Evolutionary conservation across 2,888 invertebrate genomes (phyloP), one percentile per base, ranked within the genome.

Genomic region (Drosophila histrio): DNA sequence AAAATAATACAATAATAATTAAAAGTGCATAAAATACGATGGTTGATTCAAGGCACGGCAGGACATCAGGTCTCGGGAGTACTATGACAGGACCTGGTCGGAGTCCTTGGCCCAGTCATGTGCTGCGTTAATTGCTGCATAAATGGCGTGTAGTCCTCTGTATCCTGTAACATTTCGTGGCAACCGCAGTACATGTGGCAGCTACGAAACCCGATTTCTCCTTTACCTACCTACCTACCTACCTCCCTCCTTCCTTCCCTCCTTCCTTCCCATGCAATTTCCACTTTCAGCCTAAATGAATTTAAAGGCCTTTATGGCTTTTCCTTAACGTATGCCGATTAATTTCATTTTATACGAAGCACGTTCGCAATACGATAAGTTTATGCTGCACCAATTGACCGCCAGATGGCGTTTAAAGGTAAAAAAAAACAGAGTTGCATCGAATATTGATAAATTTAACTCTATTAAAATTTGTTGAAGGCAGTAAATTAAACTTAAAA

Each of bases 1-100:
- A 87, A 87, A 84, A 78, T 83, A 83, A 85, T 81, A 78, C 73
- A 87, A 84, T 87, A 84, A 81, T 87, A 73, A 78, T 83, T 78
- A 78, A 87, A 78, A 73, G 69, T 56, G 71, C 60, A 69, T 64
- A 59, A 72, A 84, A 70, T 69, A 49, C 63, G 34, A 47, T 34
- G 44, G 41, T 15, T n/a, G 58, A 36, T 36, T 34, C 38, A 50
- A 15, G 43, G 32, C 50, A 24, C 49, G 17, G 60, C 41, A 46
- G 52, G 50, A 28, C 50, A 24, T 9, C 34, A 22, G 41, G 17
- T 7, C 28, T 7, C 17, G 44, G 28, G 30, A 15, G 11, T 9
- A 15, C 4, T 7, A 28, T 24, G 26, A 0, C 21, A 11, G 19
- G 11, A 3, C 19, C 22, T 26, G 36, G 57, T n/a, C 36, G 19